Evolutionary conservation across 2,113 vertebrate genomes (phyloP).

Genomic region (Willisornis vidua): DNA sequence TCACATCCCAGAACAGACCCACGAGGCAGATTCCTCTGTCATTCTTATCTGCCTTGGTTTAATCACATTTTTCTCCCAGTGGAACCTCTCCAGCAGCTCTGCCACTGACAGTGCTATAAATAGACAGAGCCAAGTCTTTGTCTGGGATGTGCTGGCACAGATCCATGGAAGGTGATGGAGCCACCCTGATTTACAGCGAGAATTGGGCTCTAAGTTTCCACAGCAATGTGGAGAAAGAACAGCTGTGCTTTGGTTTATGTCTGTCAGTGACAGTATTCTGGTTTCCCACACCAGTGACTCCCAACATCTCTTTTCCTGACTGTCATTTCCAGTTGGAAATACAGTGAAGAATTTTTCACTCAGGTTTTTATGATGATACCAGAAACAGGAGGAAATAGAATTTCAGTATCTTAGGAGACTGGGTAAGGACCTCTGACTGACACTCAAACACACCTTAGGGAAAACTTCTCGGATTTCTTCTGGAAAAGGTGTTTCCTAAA

Average conservation of each 20-base stretch:
- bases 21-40: neutral
- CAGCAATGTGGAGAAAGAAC: neutral
- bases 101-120: neutral
- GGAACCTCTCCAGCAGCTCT: neutral
- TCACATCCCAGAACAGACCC: neutral
- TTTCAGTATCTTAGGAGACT: neutral
- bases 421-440: neutral
- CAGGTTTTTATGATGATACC: neutral
- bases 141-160: neutral
- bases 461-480: neutral
- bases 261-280: neutral
- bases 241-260: neutral
- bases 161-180: neutral
- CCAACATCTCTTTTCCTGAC: neutral
- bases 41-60: neutral
- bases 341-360: neutral
- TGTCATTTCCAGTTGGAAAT: neutral
- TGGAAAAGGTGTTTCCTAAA: neutral
- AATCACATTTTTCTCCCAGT: neutral
- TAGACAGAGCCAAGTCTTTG: neutral
- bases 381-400: neutral
- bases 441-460: neutral
- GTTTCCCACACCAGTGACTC: neutral
- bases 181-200: neutral
- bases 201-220: neutral